Conservation (phyloP, 2,113 vertebrate genomes). For the Etheostoma cragini region DNA sequence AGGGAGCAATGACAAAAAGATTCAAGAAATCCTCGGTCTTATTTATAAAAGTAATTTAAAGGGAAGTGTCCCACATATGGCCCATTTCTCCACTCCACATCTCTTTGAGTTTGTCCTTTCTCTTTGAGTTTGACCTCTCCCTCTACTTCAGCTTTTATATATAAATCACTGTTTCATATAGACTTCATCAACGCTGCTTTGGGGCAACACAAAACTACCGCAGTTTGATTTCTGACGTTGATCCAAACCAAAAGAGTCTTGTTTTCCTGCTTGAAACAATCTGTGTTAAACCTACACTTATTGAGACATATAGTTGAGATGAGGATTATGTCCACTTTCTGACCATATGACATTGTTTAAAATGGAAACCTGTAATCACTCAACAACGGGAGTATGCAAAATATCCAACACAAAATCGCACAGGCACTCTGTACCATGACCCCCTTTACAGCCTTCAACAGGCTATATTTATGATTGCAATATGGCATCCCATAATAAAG, state of each 20-base stretch:
- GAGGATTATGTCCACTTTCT: constrained; percentile 33
- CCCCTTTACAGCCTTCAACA: background rate
- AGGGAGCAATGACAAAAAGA: constrained; percentile 36
- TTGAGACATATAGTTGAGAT: constrained; percentile 15
- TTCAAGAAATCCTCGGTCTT: constrained; percentile 48
- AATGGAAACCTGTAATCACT: background rate
- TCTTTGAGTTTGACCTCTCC: constrained; percentile 48
- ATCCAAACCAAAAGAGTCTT: constrained; percentile 36
- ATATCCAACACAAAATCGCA: background rate
- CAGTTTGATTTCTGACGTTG: constrained; percentile 59
- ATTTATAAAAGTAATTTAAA: constrained; percentile 56
- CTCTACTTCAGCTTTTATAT: constrained; percentile 25
- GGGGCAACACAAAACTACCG: constrained; percentile 27
- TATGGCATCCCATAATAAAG: background rate
- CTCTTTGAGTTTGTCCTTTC: constrained; percentile 53
- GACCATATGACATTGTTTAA: constrained; percentile 29
- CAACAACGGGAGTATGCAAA: background rate
- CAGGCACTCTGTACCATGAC: background rate
- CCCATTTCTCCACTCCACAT: constrained; percentile 13
- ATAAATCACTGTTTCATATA: constrained; percentile 50
- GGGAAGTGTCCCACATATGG: constrained; percentile 15
- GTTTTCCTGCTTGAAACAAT: constrained; percentile 51
- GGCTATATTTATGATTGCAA: background rate
- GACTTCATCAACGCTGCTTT: constrained; percentile 50
- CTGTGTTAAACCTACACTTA: constrained; percentile 39